Evolutionary conservation across 1,140 invertebrate species (phyloP), one percentile per base, ranked within the genome.

Genomic region (Copidosoma floridanum): DNA sequence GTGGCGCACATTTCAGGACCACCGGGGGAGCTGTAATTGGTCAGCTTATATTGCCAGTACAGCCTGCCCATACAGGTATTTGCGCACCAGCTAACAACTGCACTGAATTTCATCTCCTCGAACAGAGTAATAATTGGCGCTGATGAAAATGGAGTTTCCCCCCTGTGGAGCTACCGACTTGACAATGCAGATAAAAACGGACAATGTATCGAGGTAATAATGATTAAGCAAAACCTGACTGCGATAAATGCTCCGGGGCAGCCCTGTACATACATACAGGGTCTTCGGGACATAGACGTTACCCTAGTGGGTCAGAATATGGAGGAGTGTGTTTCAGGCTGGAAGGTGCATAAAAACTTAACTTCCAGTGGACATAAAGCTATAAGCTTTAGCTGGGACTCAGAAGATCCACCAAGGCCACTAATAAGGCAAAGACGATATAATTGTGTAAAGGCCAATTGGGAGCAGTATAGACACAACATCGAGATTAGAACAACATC

Each of bases 111-210:
- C 5, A 14, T 41, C 5, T 6, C 10, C 5, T 41, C 40, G 5
- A 29, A 40, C 16, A 37, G 14, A 18, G 8, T 60, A 7, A 20
- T 61, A 3, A 43, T 61, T 2, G 21, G 21, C 1, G 35, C 18
- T 1, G 57, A 63, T 44, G 27, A 29, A 0, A 63, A 52, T 24
- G 56, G 58, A 7, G 27, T 41, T 7, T 63, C 61, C 4, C 23
- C 38, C 6, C 44, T 61, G 1, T 63, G 44, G 61, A 41, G 40
- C 40, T 41, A 5, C 5, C 18, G 29, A 14, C 18, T 20, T 11
- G 2, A 51, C 2, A 12, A 1, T 12, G 26, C 47, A 2, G 46
- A 59, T 20, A 24, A 24, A 29, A 18, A 54, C 5, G 32, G 61
- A 16, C 23, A 35, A 2, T 6, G 6, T 12, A 0, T 60, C 16